Evolutionary conservation across 2,797 vertebrate genomes (phyloP), one percentile per base, ranked within the genome.

Genomic region (Siniperca undulata): DNA sequence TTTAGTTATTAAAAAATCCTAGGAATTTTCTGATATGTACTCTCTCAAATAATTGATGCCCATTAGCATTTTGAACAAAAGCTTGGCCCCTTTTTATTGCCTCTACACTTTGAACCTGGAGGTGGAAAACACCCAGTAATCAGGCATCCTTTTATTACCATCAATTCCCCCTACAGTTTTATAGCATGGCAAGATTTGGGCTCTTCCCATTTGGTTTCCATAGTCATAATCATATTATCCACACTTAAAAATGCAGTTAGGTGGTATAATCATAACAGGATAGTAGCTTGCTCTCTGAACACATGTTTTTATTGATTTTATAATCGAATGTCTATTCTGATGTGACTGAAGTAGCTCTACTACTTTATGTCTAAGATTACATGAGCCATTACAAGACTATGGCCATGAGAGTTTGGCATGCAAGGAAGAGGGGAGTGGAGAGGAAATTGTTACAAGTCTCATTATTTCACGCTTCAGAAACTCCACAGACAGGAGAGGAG

Each of bases 221-320:
- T 50, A 76, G 27, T 48, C 27, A 70, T 84, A 87, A 93, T 89
- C 75, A 77, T 46, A 71, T 88, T 81, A 82, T 80, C 61, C 70
- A 22, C 55, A 53, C 77, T 40, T 2, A 86, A 34, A 89, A 87
- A 85, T 81, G 52, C 55, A 87, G 82, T 90, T 75, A 90, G 34
- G 65, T 22, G 1, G 22, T 58, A 6, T 75, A 88, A 89, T 89
- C 62, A 71, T 67, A 75, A 85, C 55, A 81, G 69, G 27, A 22
- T n/a, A 56, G 55, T 17, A 7, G 65, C 82, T 74, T 16, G 14
- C 42, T 74, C 50, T 36, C 53, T 34, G 48, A 82, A 38, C 73
- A 73, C 22, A 3, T 40, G 14, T 17, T 81, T 64, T 74, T 80
- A 83, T 66, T 66, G 70, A 81, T 86, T 87, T 79, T 50, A 40